A percentile compares a stretch with the other conserved stretches of the same genome.
Conservation (phyloP, 2,888 invertebrate genomes). For the Lacanobia wlatinum region DNA sequence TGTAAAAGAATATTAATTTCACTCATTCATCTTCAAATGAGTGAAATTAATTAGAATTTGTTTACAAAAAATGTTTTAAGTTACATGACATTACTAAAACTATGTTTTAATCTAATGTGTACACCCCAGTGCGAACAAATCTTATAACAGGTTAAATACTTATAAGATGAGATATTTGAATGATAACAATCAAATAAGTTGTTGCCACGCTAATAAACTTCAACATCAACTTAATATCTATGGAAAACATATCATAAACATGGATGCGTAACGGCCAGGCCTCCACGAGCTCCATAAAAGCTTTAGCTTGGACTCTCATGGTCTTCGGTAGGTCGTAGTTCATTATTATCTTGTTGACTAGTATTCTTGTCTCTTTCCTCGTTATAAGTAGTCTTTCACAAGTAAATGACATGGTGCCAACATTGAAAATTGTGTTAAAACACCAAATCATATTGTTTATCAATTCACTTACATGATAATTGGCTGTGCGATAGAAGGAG, state of each 20-base stretch:
- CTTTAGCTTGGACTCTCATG: conserved; percentile 79
- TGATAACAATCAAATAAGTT: conserved; percentile 81
- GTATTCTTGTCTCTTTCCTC: conserved; percentile 72
- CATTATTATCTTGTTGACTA: conserved; percentile 81
- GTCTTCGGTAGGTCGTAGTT: conserved; percentile 77
- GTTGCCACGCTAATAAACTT: conserved; percentile 83
- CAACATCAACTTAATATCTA: conserved; percentile 80
- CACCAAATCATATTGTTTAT: conserved; percentile 73
- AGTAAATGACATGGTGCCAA: conserved; percentile 72
- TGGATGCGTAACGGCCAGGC: conserved; percentile 76
- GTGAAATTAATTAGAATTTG: too few species aligned
- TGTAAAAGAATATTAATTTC: too few species aligned
- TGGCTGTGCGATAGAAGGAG: conserved; percentile 67
- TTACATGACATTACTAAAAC: neutral
- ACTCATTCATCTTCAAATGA: too few species aligned
- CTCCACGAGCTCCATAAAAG: conserved; percentile 80
- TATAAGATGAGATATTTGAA: conserved; percentile 77
- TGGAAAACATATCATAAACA: conserved; percentile 80
- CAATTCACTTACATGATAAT: conserved; percentile 61
- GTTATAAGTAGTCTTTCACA: conserved; percentile 75
- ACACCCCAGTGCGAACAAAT: neutral
- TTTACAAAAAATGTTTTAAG: neutral
- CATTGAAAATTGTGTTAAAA: conserved; percentile 67
- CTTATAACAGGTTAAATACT: neutral
- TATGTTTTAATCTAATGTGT: neutral